Percentiles rank a stretch among this genome's conserved stretches.
phyloP scores from a whole-genome alignment of 2,888 invertebrate species.

The Cheilosia vernalis region DNA sequence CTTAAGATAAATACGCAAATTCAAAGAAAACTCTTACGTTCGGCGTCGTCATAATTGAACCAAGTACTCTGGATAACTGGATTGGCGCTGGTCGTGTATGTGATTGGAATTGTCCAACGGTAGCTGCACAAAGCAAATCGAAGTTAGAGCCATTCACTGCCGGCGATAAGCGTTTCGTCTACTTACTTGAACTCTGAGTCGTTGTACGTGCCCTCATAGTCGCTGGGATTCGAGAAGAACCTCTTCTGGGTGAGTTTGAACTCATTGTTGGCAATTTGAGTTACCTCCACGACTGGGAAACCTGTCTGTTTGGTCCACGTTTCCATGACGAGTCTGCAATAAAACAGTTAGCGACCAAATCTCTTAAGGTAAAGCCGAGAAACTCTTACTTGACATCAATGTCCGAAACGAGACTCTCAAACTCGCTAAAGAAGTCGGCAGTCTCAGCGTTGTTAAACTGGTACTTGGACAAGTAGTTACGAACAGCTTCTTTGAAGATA shows the following conservation, averaged over 20 bases:
- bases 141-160: not conserved
- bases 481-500: slow-evolving; percentile 89
- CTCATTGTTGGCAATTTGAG: slow-evolving; percentile 82
- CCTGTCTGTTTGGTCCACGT: slow-evolving; percentile 97
- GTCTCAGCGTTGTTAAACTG: slow-evolving; percentile 91
- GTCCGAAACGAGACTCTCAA: slow-evolving; percentile 85
- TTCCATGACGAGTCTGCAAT: slow-evolving; percentile 88
- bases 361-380: not conserved
- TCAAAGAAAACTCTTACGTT: slow-evolving; percentile 74
- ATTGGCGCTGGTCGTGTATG: slow-evolving; percentile 87
- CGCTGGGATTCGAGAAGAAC: slow-evolving; percentile 89
- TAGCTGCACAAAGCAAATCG: slow-evolving; percentile 85
- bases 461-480: slow-evolving; percentile 89
- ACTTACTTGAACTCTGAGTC: slow-evolving; percentile 85
- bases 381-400: slow-evolving; percentile 83
- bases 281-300: slow-evolving; percentile 89
- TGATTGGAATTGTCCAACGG: slow-evolving; percentile 94
- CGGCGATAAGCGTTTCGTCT: not conserved
- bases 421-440: slow-evolving; percentile 87
- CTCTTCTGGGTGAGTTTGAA: slow-evolving; percentile 89
- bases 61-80: slow-evolving; percentile 80
- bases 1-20: not conserved
- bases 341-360: not conserved
- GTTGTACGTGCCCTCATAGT: slow-evolving; percentile 83
- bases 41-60: slow-evolving; percentile 81